phyloP scores from a whole-genome alignment of 2,113 vertebrate species.

The Dipodomys ordii region DNA sequence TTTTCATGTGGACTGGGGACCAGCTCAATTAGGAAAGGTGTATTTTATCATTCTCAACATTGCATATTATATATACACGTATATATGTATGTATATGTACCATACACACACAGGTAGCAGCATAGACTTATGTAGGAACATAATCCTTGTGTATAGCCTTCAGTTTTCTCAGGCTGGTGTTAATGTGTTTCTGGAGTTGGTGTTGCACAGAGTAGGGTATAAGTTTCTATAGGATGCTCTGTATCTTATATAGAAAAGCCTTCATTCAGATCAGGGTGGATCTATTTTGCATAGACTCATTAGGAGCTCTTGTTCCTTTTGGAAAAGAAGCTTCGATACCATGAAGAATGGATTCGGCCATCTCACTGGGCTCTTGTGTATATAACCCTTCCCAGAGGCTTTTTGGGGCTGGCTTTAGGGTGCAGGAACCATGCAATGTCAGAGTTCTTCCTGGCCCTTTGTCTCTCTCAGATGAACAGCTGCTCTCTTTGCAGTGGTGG shows the following conservation, averaged over 20 bases:
- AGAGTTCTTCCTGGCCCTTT: not conserved
- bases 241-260: not conserved
- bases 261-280: not conserved
- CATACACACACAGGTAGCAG: rapidly evolving
- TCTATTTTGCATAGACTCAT: not conserved
- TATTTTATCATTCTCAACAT: not conserved
- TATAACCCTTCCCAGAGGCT: not conserved
- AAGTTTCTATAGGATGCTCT: not conserved
- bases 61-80: not conserved
- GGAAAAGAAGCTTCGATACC: not conserved
- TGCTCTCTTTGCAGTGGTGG: not conserved
- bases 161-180: not conserved
- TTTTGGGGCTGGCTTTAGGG: not conserved
- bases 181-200: not conserved
- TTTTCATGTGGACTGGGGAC: not conserved
- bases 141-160: not conserved
- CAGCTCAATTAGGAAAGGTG: not conserved
- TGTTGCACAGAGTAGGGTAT: not conserved
- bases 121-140: not conserved
- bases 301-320: not conserved
- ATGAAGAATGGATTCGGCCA: not conserved
- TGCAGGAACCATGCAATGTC: rapidly evolving
- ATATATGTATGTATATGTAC: too few species aligned
- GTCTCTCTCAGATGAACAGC: not conserved
- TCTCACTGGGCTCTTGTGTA: not conserved